Conservation (phyloP, 2,113 vertebrate genomes). For the Myrmecobius fasciatus region DNA sequence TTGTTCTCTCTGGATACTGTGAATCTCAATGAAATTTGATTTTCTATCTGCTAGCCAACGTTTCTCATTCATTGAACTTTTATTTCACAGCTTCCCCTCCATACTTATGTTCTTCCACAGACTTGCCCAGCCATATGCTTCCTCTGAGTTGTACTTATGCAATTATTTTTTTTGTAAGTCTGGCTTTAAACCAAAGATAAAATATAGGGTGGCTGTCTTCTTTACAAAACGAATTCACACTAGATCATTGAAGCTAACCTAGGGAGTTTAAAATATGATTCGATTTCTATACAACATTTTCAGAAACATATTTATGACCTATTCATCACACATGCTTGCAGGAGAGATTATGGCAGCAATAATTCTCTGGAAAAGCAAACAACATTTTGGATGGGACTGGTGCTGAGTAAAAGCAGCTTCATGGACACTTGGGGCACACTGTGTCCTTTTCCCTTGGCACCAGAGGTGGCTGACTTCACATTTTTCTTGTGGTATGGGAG, state of each 20-base stretch:
- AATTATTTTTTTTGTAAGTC: background rate
- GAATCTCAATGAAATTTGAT: background rate
- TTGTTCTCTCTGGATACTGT: background rate
- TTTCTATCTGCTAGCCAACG: background rate
- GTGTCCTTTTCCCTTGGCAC: background rate
- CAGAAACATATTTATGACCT: constrained; percentile 9
- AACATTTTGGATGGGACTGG: background rate
- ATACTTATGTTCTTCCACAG: background rate
- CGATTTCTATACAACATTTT: background rate
- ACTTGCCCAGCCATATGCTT: background rate
- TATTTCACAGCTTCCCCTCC: background rate
- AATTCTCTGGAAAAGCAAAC: constrained; percentile 31
- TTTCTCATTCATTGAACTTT: background rate
- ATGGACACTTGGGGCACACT: background rate
- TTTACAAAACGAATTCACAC: background rate
- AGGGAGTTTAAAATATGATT: background rate
- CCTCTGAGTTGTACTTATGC: background rate
- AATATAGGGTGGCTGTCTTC: background rate
- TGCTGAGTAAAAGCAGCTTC: constrained; percentile 19
- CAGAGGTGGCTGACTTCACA: constrained; percentile 16
- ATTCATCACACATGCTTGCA: constrained; percentile 18
- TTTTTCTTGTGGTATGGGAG: constrained; percentile 13
- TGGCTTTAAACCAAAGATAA: background rate
- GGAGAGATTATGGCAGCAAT: constrained; percentile 8
- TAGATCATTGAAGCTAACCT: background rate